A percentile compares a stretch with the other conserved stretches of the same genome.
Evolutionary conservation across 2,888 invertebrate species (phyloP).

Genomic region (Oscheius sp.): DNA sequence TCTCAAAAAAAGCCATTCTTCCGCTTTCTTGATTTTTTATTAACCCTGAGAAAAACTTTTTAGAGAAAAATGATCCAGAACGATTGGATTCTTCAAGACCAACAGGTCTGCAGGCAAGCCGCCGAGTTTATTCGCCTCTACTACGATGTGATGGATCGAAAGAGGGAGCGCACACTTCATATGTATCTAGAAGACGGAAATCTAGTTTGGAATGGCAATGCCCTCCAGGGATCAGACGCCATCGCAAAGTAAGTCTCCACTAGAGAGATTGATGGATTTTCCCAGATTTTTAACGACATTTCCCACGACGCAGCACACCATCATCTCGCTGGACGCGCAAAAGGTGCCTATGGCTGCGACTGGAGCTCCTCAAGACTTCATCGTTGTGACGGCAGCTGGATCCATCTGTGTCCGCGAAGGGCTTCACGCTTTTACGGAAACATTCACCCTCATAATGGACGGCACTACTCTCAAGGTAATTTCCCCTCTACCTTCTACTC

Average conservation of each 20-base stretch:
- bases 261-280: background rate
- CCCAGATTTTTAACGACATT: conserved; percentile 82
- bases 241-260: conserved; percentile 76
- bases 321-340: conserved; percentile 86
- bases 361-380: background rate
- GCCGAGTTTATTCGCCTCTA: conserved; percentile 88
- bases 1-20: background rate
- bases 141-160: conserved; percentile 84
- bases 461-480: conserved; percentile 50
- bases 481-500: background rate
- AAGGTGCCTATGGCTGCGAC: conserved; percentile 35
- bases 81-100: background rate
- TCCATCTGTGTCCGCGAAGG: conserved; percentile 34
- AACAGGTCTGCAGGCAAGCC: conserved; percentile 72
- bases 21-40: background rate
- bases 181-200: conserved; percentile 75
- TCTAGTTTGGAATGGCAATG: conserved; percentile 93
- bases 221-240: conserved; percentile 81
- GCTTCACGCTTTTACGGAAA: conserved; percentile 41
- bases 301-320: conserved; percentile 82
- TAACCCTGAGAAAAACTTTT: background rate
- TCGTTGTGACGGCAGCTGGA: conserved; percentile 30
- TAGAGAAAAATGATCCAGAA: background rate
- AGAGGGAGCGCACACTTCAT: conserved; percentile 73
- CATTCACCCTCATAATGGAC: conserved; percentile 42